Evolutionary conservation across 1,140 invertebrate species (phyloP).

Genomic region (Cheumatopsyche charites): DNA sequence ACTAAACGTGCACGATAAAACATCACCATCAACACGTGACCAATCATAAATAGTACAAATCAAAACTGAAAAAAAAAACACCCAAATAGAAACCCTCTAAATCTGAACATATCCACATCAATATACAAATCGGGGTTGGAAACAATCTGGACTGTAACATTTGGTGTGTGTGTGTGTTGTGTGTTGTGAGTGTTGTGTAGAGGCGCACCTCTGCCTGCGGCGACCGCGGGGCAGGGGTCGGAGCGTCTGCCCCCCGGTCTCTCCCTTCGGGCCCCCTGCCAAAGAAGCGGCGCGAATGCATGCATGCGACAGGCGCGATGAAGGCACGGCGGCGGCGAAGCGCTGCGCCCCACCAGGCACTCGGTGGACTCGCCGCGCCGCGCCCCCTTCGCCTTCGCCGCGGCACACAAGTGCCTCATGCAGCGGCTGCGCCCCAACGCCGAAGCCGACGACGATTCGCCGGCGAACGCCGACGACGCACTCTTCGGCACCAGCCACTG

Average conservation of each 20-base stretch:
- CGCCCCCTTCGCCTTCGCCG: slow-evolving; percentile 17
- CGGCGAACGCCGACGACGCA: slow-evolving; percentile 32
- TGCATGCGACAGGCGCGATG: no score
- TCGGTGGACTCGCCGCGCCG: slow-evolving; percentile 37
- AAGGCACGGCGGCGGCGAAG: neutral
- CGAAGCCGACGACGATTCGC: slow-evolving; percentile 24
- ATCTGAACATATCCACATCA: no score
- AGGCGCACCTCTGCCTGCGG: slow-evolving; percentile 11
- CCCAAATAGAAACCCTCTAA: no score
- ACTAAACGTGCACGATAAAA: no score
- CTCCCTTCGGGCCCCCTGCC: neutral
- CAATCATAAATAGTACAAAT: no score
- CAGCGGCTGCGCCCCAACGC: slow-evolving; percentile 7
- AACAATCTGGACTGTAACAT: no score
- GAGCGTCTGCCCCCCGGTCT: slow-evolving; percentile 21
- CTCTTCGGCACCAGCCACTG: slow-evolving; percentile 43
- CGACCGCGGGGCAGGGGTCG: slow-evolving; percentile 25
- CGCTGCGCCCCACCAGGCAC: slow-evolving; percentile 37
- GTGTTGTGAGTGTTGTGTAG: no score
- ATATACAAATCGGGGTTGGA: no score
- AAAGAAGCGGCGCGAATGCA: neutral
- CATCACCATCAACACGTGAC: no score
- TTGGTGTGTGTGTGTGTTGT: no score
- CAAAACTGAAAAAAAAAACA: no score
- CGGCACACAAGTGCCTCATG: slow-evolving; percentile 21